Evolutionary conservation across 2,113 vertebrate genomes (phyloP), one percentile per base, ranked within the genome.

Genomic region (Bolborhynchus lineola): DNA sequence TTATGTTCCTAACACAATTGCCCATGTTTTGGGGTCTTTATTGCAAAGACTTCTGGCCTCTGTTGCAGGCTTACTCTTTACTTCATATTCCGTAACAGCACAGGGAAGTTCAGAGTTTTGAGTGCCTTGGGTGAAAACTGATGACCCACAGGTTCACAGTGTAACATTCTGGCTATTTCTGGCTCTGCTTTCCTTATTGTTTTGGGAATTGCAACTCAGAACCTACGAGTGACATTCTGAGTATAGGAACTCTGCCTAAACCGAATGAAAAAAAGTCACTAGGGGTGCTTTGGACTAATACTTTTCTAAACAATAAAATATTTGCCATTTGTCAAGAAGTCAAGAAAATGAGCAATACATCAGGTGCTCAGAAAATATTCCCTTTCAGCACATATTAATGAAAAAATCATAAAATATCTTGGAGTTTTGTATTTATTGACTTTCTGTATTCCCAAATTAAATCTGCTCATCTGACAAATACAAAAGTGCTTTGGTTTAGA

Each of bases 1-100:
- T 97, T 97, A 95, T 94, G 53, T 91, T 93, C 82, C 68, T 93
- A 96, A 95, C 68, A 86, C 65, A 92, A 79, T 88, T 41, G 87
- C 50, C 42, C 70, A 88, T 97, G 79, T 97, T 96, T 95, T 89
- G 41, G 84, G 68, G 55, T 94, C 21, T 2, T 12, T 70, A 74
- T 77, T 94, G 88, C 90, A 92, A 79, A 88, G 71, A 64, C 19
- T 81, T 90, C 57, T 71, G 55, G 16, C 3, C 25, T 44, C 41
- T 57, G 8, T 46, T 70, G 70, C n/a, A 69, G 25, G 59, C 17
- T 35, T 68, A 35, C 7, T 81, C 13, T 94, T 52, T 82, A n/a
- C 28, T 59, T 80, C 25, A 50, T 16, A 47, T 11, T 78, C 42
- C 21, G 28, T 55, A 78, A 33, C 15, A 42, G 75, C 76, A 74